Evolutionary conservation across 1,140 invertebrate genomes (phyloP).

Genomic region (Calliphora vicina): DNA sequence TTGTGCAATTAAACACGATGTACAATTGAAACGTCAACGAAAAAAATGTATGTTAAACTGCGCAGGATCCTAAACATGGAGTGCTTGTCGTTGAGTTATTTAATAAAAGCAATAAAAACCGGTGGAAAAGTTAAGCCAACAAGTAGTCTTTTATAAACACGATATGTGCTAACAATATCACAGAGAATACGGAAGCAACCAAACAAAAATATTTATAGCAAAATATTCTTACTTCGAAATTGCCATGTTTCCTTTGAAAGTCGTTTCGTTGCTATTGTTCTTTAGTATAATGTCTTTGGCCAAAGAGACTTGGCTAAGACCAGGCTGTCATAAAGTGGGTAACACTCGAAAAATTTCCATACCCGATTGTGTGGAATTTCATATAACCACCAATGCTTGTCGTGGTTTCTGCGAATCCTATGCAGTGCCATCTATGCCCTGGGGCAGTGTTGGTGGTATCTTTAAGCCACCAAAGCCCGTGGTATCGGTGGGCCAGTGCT

Average conservation of each 20-base stretch:
- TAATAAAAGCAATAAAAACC: conserved; percentile 10
- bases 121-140: not conserved
- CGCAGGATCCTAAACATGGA: not conserved
- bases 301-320: conserved; percentile 66
- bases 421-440: conserved; percentile 72
- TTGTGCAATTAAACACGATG: not conserved
- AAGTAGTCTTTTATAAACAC: conserved; percentile 1
- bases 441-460: conserved; percentile 70
- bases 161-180: not conserved
- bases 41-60: not conserved
- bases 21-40: not conserved
- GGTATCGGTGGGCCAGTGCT: conserved; percentile 87
- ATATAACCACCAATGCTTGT: conserved; percentile 86
- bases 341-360: conserved; percentile 81
- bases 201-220: not conserved
- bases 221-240: not conserved
- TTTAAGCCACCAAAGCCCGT: conserved; percentile 66
- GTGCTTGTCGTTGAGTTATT: not conserved
- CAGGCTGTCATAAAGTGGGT: conserved; percentile 72
- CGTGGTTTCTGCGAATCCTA: conserved; percentile 86
- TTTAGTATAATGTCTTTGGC: conserved; percentile 39
- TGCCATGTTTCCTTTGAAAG: conserved; percentile 31
- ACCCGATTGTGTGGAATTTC: conserved; percentile 83
- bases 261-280: conserved; percentile 22
- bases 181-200: not conserved